Evolutionary conservation across 2,888 invertebrate genomes (phyloP).

Genomic region (Dynastes maya): DNA sequence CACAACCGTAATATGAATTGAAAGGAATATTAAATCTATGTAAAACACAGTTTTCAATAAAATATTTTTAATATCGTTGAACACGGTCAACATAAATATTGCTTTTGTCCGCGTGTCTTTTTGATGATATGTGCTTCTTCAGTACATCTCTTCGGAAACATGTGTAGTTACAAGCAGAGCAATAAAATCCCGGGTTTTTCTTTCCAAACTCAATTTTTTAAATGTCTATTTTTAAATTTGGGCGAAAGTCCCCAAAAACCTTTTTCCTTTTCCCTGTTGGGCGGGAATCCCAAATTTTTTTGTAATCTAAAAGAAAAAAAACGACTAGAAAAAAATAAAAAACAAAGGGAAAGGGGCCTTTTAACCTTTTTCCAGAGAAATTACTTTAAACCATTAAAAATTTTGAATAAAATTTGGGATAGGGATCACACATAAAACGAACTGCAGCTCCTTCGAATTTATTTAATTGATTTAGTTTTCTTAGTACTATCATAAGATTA

Average conservation of each 20-base stretch:
- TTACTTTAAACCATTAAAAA: no score
- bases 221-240: no score
- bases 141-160: neutral
- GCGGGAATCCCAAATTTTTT: neutral
- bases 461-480: slow-evolving; percentile 27
- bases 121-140: neutral
- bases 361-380: no score
- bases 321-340: no score
- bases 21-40: slow-evolving; percentile 18
- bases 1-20: slow-evolving; percentile 58
- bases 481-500: neutral
- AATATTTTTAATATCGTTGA: neutral
- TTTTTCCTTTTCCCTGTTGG: no score
- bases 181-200: no score
- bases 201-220: no score
- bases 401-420: no score
- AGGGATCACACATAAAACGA: neutral
- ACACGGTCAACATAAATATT: neutral
- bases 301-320: no score
- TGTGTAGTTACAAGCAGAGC: slow-evolving; percentile 60
- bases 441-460: neutral
- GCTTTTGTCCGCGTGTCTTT: neutral
- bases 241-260: no score
- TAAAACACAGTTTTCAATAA: neutral
- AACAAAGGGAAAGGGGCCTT: no score